Evolutionary conservation across 53 echinoderm and acorn worm species (phyloP).

Genomic region (Apostichopus leukothele): DNA sequence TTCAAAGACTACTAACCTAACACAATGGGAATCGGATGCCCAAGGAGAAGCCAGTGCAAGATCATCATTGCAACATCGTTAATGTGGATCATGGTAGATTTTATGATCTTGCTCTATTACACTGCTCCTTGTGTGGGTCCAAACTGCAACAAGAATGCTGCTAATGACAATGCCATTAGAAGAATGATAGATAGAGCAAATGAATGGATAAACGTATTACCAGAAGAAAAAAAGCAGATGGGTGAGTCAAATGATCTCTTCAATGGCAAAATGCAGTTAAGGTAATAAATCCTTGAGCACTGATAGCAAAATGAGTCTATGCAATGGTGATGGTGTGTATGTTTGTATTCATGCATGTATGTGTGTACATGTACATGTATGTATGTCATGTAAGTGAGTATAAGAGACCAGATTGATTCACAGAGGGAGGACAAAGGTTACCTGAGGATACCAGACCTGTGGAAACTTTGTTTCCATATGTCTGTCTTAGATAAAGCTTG

Average conservation of each 20-base stretch:
- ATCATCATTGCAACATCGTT: constrained; percentile 94
- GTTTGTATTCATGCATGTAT: too few species aligned
- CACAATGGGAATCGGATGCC: constrained; percentile 65
- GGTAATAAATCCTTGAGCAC: too few species aligned
- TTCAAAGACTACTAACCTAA: neutral
- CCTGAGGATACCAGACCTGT: too few species aligned
- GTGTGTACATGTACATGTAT: too few species aligned
- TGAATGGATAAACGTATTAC: constrained; percentile 85
- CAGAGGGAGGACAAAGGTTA: too few species aligned
- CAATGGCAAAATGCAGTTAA: too few species aligned
- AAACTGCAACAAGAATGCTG: constrained; percentile 51
- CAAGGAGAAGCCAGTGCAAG: constrained; percentile 89
- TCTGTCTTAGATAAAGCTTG: too few species aligned
- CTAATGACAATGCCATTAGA: constrained; percentile 60
- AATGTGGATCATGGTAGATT: constrained; percentile 91
- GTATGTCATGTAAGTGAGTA: too few species aligned
- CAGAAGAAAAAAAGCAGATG: constrained; percentile 95
- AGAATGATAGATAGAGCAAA: constrained; percentile 90
- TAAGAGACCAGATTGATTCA: too few species aligned
- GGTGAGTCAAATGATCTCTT: constrained; percentile 61
- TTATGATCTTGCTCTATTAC: constrained; percentile 82
- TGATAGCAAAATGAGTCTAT: too few species aligned
- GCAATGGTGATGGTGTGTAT: too few species aligned
- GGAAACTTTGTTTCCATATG: too few species aligned
- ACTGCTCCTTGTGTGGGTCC: constrained; percentile 95